Percentiles rank a stretch among this genome's conserved stretches.
phyloP scores from a whole-genome alignment of 2,113 vertebrate species.

The Strigops habroptila region DNA sequence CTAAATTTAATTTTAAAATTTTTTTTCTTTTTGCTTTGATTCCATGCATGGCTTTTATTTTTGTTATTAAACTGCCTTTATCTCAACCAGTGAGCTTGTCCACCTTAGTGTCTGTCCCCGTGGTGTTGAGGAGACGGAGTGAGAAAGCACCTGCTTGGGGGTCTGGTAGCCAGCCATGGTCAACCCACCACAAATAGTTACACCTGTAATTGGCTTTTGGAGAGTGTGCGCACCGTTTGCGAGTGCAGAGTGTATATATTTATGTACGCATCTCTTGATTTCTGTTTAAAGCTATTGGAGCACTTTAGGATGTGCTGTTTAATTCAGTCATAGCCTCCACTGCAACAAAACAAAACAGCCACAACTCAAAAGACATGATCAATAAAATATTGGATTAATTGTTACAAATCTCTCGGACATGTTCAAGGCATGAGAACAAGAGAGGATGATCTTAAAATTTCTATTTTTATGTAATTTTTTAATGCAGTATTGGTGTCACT shows the following conservation, averaged over 20 bases:
- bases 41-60: accelerated
- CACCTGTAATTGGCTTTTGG: background rate
- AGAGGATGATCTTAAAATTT: background rate
- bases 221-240: accelerated
- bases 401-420: background rate
- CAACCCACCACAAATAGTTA: background rate
- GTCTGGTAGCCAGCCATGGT: background rate
- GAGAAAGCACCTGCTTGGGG: accelerated
- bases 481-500: background rate
- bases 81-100: background rate
- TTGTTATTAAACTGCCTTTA: background rate
- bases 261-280: background rate
- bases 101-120: background rate
- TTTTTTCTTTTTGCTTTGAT: background rate
- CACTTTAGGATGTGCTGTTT: background rate
- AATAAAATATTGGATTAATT: background rate
- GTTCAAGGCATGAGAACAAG: background rate
- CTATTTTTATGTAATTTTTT: background rate
- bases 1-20: background rate
- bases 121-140: background rate
- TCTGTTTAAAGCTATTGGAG: background rate
- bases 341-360: background rate
- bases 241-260: background rate
- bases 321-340: background rate
- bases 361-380: background rate